phyloP scores from a whole-genome alignment of 35 echinoderm and acorn worm species.

The Ophiothrix spiculata region DNA sequence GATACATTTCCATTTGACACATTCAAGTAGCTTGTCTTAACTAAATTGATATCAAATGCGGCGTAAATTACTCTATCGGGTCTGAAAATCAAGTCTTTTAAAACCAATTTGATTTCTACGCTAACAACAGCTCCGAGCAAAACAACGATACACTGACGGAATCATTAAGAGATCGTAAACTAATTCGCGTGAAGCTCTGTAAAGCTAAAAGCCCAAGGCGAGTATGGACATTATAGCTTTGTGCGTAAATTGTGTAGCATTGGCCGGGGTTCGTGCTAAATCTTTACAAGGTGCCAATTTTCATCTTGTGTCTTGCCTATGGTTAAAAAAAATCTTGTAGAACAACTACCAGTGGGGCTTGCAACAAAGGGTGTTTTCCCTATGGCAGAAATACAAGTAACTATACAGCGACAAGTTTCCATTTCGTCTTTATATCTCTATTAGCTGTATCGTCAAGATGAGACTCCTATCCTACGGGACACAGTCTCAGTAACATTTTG shows the following conservation, averaged over 20 bases:
- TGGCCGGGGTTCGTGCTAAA: neutral
- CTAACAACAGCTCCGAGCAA: too few species aligned
- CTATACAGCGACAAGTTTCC: neutral
- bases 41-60: too few species aligned
- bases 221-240: neutral
- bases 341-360: neutral
- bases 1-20: too few species aligned
- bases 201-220: neutral
- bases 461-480: neutral
- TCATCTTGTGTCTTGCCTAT: neutral
- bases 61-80: too few species aligned
- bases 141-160: too few species aligned
- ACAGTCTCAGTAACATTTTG: neutral
- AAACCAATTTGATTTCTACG: too few species aligned
- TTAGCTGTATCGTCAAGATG: neutral
- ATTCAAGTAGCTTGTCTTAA: too few species aligned
- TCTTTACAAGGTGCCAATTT: neutral
- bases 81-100: too few species aligned
- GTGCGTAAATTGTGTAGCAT: conserved; percentile 8
- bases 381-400: neutral
- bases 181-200: neutral
- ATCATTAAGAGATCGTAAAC: too few species aligned
- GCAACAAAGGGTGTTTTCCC: neutral
- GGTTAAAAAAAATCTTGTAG: neutral
- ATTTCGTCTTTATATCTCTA: neutral